phyloP scores from a whole-genome alignment of 2,888 invertebrate genomes.

The Ganaspis brasiliensis region DNA sequence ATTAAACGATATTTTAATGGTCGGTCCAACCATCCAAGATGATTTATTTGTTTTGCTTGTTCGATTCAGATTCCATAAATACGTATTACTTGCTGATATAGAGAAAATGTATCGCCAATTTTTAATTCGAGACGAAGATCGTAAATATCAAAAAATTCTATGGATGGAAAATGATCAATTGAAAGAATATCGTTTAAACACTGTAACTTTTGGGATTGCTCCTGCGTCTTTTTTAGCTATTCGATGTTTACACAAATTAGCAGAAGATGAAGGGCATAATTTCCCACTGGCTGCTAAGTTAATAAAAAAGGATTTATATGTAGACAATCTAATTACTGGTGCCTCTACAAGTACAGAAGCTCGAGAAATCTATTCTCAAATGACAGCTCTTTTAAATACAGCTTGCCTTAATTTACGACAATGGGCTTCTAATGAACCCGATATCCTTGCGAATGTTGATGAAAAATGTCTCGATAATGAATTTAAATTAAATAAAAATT shows the following conservation, averaged over 20 bases:
- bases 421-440: constrained; percentile 60
- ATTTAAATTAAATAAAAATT: constrained; percentile 1
- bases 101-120: background rate
- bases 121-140: constrained; percentile 44
- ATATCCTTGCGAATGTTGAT: constrained; percentile 7
- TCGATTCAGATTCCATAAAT: background rate
- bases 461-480: background rate
- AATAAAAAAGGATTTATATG: constrained; percentile 52
- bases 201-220: constrained; percentile 29
- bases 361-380: constrained; percentile 47
- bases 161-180: constrained; percentile 36
- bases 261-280: background rate
- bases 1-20: constrained; percentile 30
- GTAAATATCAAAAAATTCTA: constrained; percentile 50
- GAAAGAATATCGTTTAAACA: background rate
- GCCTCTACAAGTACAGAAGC: constrained; percentile 49
- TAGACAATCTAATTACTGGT: constrained; percentile 56
- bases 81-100: background rate
- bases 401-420: constrained; percentile 59
- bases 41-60: background rate
- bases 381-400: constrained; percentile 49
- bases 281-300: constrained; percentile 46
- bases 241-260: constrained; percentile 54
- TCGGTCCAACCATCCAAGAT: constrained; percentile 37
- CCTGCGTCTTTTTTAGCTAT: constrained; percentile 62